These are phyloP conservation scores for Cuniculus paca DNA, from an alignment of 2,797 vertebrate species.

Conservation along the genomic window DNA sequence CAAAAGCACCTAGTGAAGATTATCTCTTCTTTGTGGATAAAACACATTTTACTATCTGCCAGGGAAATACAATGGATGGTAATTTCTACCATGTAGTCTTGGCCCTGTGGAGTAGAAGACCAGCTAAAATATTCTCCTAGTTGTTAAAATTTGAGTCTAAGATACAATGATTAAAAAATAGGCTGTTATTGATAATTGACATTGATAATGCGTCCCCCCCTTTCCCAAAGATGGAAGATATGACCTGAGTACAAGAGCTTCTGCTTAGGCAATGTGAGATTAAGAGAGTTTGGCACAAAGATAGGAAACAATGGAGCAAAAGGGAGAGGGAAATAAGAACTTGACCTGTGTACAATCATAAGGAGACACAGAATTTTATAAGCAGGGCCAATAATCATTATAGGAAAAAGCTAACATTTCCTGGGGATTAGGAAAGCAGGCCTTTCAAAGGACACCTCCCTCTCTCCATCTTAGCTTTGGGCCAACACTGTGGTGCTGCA, in stretches of 20 bases:
- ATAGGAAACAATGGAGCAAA: background rate
- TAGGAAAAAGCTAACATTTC: constrained; percentile 30
- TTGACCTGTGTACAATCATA: background rate
- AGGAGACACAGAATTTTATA: constrained; percentile 46
- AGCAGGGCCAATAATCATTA: background rate
- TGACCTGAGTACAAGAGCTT: background rate
- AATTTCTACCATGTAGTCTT: constrained; percentile 6
- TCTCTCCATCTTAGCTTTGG: background rate
- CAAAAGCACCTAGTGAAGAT: background rate
- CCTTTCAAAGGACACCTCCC: background rate
- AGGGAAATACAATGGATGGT: background rate
- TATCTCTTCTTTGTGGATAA: background rate
- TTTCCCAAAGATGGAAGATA: background rate
- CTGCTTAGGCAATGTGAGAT: background rate
- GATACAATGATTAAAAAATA: constrained; percentile 47
- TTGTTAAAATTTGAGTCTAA: constrained; percentile 51
- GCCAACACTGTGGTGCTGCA: background rate
- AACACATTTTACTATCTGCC: background rate
- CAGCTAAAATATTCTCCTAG: background rate
- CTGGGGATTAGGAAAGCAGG: constrained; percentile 13
- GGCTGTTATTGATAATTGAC: background rate
- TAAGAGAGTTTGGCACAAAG: constrained; percentile 17
- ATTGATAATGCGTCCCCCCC: background rate
- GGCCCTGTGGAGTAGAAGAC: background rate
- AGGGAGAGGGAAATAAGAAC: constrained; percentile 2